Evolutionary conservation across 2,888 invertebrate genomes (phyloP), one percentile per base, ranked within the genome.

Genomic region (Euplagia quadripunctaria): DNA sequence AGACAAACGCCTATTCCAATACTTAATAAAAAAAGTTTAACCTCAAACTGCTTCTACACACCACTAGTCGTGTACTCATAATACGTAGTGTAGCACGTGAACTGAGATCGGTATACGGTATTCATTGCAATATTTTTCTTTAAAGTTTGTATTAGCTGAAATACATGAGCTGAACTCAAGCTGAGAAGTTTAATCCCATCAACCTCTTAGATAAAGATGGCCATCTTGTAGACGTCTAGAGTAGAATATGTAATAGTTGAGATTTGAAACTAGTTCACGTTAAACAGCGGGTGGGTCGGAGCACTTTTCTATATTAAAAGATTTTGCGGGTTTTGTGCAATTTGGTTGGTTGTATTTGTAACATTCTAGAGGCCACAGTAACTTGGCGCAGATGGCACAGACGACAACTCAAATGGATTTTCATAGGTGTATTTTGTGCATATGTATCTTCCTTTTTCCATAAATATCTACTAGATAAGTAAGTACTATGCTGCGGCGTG

Each of bases 281-380:
- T 75, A 72, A 72, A 70, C 49, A 71, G 64, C 69, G 64, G 66
- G 66, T 71, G 69, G 73, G 64, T 73, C 61, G 70, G 66, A 86
- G 82, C 88, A 89, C 88, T 89, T 85, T 82, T 82, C 82, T 85
- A 85, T 89, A 89, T 89, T 89, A 90, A 87, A 89, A 87, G 83
- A 87, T 87, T 87, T 88, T 84, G 82, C 83, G 86, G 85, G 81
- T 79, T 84, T 79, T 78, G 83, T 86, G 84, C 85, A 84, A 79
- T 82, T 83, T 71, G 74, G 85, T 84, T 67, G 77, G 85, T 84
- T 67, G 77, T 81, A 80, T 79, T 31, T 31, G 31, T 31, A 2
- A 31, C 1, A 31, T 75, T 66, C 76, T 70, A 73, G 76, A 80
- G 77, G 79, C 73, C 66, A 78, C 73, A 31, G 63, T n/a, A 42